Conservation (phyloP, 2,113 vertebrate species). For the Cervus canadensis region DNA sequence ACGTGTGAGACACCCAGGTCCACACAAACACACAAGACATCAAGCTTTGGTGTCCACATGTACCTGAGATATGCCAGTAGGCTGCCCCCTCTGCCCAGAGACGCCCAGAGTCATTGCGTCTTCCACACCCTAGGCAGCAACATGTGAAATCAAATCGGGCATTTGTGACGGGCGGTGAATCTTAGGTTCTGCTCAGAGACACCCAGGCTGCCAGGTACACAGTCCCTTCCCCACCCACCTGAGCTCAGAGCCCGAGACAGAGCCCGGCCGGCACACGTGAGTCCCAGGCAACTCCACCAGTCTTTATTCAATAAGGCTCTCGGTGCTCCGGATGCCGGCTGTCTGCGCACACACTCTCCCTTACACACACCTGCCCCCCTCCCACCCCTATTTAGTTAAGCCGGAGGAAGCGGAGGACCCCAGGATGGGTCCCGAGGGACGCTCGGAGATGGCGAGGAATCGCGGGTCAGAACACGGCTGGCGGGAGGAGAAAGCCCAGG, state of each 20-base stretch:
- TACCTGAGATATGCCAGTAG: not conserved
- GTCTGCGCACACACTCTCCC: not conserved
- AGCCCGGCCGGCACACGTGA: not conserved
- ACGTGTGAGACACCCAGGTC: not conserved
- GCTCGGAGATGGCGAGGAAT: not conserved
- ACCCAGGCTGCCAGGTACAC: not conserved
- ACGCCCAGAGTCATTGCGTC: not conserved
- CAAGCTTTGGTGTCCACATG: not conserved
- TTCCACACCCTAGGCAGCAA: not conserved
- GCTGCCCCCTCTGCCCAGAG: not conserved
- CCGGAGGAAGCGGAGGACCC: not conserved
- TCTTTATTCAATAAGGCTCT: not conserved
- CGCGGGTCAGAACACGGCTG: accelerated
- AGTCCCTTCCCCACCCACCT: constrained; percentile 19
- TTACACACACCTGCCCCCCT: not conserved
- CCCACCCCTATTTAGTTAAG: not conserved
- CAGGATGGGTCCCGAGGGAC: not conserved
- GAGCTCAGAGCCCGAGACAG: not conserved
- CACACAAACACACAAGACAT: not conserved
- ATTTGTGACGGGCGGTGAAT: not conserved
- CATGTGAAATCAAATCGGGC: not conserved
- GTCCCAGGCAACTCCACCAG: not conserved
- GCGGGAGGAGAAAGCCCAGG: not conserved
- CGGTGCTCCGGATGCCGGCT: not conserved
- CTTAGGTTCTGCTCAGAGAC: not conserved